Evolutionary conservation across 2,888 invertebrate species (phyloP).

Genomic region (Trichopoda pennipes): DNA sequence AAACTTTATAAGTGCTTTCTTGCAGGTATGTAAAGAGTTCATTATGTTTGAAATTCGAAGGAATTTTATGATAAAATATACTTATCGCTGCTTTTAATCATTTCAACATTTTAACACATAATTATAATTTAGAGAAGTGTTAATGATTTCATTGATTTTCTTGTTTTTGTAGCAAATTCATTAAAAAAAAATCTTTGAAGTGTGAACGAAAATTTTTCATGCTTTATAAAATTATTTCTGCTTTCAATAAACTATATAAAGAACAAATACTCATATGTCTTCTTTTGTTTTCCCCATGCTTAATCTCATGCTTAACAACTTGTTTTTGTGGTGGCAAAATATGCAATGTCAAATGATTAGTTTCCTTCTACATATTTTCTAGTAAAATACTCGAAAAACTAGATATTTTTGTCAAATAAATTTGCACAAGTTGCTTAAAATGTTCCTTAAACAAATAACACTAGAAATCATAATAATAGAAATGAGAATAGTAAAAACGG

Average conservation of each 20-base stretch:
- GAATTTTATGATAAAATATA: background rate
- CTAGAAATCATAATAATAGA: slow-evolving; percentile 58
- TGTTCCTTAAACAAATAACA: slow-evolving; percentile 55
- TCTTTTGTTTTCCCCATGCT: slow-evolving; percentile 66
- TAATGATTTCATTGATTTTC: slow-evolving; percentile 64
- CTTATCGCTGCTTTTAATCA: slow-evolving; percentile 18
- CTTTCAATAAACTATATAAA: slow-evolving; percentile 24
- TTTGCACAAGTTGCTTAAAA: slow-evolving; percentile 75
- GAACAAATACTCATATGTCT: slow-evolving; percentile 76
- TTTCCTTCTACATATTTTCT: slow-evolving; percentile 69
- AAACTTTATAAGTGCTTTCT: slow-evolving; percentile 96
- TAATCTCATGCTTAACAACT: slow-evolving; percentile 67
- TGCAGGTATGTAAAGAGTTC: slow-evolving; percentile 85
- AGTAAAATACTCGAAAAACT: slow-evolving; percentile 78
- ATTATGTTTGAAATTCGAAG: background rate
- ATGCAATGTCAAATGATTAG: slow-evolving; percentile 78
- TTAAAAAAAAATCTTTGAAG: slow-evolving; percentile 75
- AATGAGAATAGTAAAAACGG: slow-evolving; percentile 60
- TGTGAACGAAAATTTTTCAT: slow-evolving; percentile 79
- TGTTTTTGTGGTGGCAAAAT: slow-evolving; percentile 72
- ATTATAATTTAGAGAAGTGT: slow-evolving; percentile 62
- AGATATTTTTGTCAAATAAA: slow-evolving; percentile 71
- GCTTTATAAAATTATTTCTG: slow-evolving; percentile 75
- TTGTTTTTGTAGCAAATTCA: slow-evolving; percentile 44
- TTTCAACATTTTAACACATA: slow-evolving; percentile 60